Conservation (phyloP, 2,888 invertebrate species). For the Cylindroiulus punctatus region DNA sequence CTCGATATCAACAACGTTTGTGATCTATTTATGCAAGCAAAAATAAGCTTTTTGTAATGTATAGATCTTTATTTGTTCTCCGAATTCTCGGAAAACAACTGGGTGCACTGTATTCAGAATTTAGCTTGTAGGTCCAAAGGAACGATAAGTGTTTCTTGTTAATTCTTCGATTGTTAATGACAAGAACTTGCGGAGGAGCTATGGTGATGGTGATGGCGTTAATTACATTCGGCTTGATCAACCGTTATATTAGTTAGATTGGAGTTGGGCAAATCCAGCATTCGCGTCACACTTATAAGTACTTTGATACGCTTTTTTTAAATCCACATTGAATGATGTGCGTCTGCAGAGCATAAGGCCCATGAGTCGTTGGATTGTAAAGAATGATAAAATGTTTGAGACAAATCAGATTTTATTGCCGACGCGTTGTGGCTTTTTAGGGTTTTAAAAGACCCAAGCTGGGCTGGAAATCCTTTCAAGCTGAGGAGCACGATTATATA, state of each 20-base stretch:
- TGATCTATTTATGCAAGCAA: background rate
- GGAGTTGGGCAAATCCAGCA: no score
- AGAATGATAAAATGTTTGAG: background rate
- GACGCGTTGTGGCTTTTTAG: conserved; percentile 13
- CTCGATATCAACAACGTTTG: background rate
- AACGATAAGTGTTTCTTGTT: background rate
- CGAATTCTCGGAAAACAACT: no score
- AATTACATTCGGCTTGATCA: background rate
- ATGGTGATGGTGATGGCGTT: background rate
- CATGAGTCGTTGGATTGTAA: background rate
- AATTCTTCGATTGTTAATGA: background rate
- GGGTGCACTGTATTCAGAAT: no score
- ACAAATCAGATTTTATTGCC: conserved; percentile 16
- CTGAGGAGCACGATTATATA: background rate
- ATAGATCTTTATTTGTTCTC: no score
- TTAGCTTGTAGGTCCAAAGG: no score
- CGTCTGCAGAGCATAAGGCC: background rate
- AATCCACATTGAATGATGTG: no score
- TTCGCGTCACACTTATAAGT: background rate
- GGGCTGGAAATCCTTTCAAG: background rate
- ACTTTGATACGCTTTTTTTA: background rate
- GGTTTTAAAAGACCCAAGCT: background rate
- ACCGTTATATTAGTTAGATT: no score
- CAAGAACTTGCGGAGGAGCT: background rate
- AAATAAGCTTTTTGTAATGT: no score